Evolutionary conservation across 1,140 invertebrate genomes (phyloP), one percentile per base, ranked within the genome.

Genomic region (Drosophila ohnishii): DNA sequence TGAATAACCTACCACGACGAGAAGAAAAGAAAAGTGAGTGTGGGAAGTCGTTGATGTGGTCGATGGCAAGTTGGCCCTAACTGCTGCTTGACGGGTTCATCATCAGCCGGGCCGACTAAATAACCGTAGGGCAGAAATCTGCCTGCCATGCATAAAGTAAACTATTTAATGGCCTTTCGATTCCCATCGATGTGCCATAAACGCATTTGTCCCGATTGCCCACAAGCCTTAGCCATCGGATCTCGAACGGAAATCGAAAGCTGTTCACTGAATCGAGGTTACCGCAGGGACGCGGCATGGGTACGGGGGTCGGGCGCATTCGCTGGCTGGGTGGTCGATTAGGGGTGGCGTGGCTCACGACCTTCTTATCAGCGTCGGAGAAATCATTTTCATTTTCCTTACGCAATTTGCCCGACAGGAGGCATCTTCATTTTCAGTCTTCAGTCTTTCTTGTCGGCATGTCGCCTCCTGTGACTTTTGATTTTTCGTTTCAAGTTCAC

Each of bases 131-230:
- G 83, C 53, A 63, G 35, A 73, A 83, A 87, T 88, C 80, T 80
- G 83, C 80, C 72, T 83, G 83, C 80, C 77, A 88, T 78, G 85
- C 84, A 87, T 87, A 87, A 87, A 88, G 77, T 88, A 77, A 87
- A 87, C 84, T 88, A 87, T 87, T 88, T 87, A 87, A 87, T 87
- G 84, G 84, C 65, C 85, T 88, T 88, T 87, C 63, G 69, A 85
- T 80, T 80, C 84, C 47, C 75, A 80, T 76, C 74, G 51, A 70
- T 58, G 74, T 71, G 74, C 75, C 74, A 77, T 77, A 77, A 77
- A 77, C 74, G 74, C 74, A 62, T 77, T 77, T 77, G 39, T 64
- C 51, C 65, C 25, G 62, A 71, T 56, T 56, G 60, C 50, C 60
- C 32, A 59, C 45, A 45, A 60, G 59, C 30, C 55, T 28, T 14